A percentile compares a stretch with the other conserved stretches of the same genome.
Conservation (phyloP, 2,797 vertebrate genomes). For the Uromys caudimaculatus region DNA sequence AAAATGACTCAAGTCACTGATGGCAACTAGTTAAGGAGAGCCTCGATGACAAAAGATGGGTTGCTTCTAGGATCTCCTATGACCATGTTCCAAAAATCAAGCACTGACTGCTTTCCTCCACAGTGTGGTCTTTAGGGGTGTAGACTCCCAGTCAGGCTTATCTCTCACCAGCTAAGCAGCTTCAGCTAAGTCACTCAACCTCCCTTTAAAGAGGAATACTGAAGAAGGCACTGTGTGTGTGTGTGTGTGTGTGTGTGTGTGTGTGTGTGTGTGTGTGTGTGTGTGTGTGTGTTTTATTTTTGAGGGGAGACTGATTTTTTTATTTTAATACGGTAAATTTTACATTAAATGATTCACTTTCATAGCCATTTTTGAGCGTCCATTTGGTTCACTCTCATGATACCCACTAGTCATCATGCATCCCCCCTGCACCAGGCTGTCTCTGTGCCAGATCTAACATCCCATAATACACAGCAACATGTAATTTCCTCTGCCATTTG, state of each 20-base stretch:
- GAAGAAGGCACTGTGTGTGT: background rate
- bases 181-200: background rate
- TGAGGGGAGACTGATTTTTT: background rate
- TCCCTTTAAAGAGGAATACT: background rate
- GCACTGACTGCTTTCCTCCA: background rate
- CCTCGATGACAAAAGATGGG: background rate
- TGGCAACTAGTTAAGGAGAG: background rate
- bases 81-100: background rate
- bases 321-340: background rate
- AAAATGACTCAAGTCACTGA: too few species aligned
- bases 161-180: background rate
- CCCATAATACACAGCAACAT: rapidly evolving
- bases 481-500: background rate
- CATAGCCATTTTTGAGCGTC: background rate
- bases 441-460: background rate
- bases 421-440: background rate
- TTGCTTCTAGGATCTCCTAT: background rate
- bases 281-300: background rate
- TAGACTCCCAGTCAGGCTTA: background rate
- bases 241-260: too few species aligned
- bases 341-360: background rate
- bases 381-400: background rate
- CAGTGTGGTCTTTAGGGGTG: rapidly evolving
- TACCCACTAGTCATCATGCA: background rate
- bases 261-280: too few species aligned